phyloP scores from a whole-genome alignment of 2,888 invertebrate species.

The Zaprionus obscuricornis region DNA sequence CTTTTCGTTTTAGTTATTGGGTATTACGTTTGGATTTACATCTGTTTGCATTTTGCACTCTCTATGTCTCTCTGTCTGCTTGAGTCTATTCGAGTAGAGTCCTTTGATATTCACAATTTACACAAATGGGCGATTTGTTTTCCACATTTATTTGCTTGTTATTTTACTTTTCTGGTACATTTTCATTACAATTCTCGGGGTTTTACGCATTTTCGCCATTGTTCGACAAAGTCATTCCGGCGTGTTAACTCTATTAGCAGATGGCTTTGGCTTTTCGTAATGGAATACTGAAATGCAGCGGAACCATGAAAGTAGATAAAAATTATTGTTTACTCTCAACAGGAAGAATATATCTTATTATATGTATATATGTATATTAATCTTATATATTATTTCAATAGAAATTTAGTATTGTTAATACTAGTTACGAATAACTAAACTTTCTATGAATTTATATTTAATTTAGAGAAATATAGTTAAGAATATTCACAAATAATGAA shows the following conservation, averaged over 20 bases:
- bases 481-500: no score
- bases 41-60: slow-evolving; percentile 70
- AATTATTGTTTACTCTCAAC: not conserved
- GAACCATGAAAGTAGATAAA: no score
- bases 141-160: slow-evolving; percentile 45
- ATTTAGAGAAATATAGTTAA: no score
- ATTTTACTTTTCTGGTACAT: slow-evolving; percentile 44
- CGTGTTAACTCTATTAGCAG: slow-evolving; percentile 50
- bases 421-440: no score
- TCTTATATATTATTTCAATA: no score
- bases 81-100: no score
- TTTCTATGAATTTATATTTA: no score
- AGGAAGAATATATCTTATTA: no score
- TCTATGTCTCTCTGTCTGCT: slow-evolving; percentile 5
- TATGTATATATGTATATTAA: no score
- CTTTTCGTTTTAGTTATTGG: slow-evolving; percentile 57
- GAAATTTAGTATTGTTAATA: no score
- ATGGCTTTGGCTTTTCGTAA: slow-evolving; percentile 29
- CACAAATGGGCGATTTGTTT: slow-evolving; percentile 70
- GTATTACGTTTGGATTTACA: slow-evolving; percentile 75
- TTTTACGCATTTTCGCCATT: slow-evolving; percentile 24
- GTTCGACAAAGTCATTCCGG: slow-evolving; percentile 23
- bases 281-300: not conserved
- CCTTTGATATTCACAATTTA: slow-evolving; percentile 32
- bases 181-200: slow-evolving; percentile 42